Base-by-base conservation (phyloP, 2,113 vertebrate species). In the Lates calcarifer region DNA sequence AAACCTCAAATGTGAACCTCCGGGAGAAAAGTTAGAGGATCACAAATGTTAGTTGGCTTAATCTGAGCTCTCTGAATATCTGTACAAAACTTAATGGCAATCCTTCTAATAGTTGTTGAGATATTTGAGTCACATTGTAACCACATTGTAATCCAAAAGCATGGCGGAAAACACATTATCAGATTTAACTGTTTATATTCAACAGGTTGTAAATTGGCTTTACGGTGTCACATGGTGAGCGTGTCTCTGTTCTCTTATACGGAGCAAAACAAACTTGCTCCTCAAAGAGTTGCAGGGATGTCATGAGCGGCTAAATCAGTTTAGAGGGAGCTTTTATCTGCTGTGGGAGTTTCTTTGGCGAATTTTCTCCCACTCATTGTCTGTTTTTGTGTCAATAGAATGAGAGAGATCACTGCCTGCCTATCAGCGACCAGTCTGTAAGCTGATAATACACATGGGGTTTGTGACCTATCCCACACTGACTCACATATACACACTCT, bases 281-380 rank as follows among this genome's bases (percentile, higher is more conserved):
- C 17, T 81, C 37, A 65, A 53, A 80, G 45, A 74, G 70, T 64
- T 81, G 68, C 47, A 51, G 56, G 56, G 41, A 73, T 24, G 33
- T 62, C 53, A 51, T 6, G 0, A 45, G 63, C 22, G 51, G 57
- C 35, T 65, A 31, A 74, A 74, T 83, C 29, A 56, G 61, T 79
- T 71, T 17, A 45, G 67, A 72, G 7, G 43, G 45, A 73, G 62
- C 66, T 73, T 83, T 83, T 77, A 69, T 83, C 56, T 57, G 39
- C 56, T 8, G 53, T 47, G 55, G 53, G 79, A 73, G 67, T 68
- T 66, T 77, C 49, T 76, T 28, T 37, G 33, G 61, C 31, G 26
- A n/a, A 20, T 51, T 41, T 58, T 28, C 11, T 41, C 13, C 11
- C 8, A 1, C 63, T 57, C 29, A 58, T 39, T 56, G 68, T 80